phyloP scores from a whole-genome alignment of 2,797 vertebrate genomes.

The Gila robusta region DNA sequence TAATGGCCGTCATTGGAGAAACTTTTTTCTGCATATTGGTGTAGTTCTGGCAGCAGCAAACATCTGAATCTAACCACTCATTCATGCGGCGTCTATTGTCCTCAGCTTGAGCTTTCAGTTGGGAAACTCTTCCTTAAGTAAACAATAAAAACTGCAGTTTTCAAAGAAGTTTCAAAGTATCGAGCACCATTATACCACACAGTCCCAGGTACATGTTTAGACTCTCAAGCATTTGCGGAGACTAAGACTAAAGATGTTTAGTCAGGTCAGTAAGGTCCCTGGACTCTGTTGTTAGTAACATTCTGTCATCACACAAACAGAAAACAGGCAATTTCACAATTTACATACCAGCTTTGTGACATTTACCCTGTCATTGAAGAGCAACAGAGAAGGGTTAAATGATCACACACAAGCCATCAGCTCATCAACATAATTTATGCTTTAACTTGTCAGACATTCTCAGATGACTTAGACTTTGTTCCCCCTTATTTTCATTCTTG shows the following conservation, averaged over 20 bases:
- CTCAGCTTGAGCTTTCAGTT: background rate
- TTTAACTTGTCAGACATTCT: background rate
- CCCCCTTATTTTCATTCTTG: background rate
- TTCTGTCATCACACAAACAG: constrained; percentile 13
- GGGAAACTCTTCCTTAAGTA: background rate
- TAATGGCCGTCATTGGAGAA: no score
- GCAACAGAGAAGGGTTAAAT: background rate
- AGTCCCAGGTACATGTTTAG: constrained; percentile 12
- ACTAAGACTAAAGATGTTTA: constrained; percentile 2
- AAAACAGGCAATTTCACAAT: constrained; percentile 9
- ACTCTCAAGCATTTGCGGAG: background rate
- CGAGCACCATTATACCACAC: background rate
- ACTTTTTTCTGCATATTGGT: background rate
- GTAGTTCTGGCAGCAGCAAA: background rate
- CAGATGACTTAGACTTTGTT: background rate
- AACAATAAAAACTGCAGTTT: background rate
- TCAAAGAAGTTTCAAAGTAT: background rate
- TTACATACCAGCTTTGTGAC: background rate
- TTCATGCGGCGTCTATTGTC: background rate
- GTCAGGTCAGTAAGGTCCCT: background rate
- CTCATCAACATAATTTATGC: background rate
- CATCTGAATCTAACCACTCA: background rate
- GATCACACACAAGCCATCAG: background rate
- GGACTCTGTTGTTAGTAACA: background rate
- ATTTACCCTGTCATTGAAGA: background rate